Conservation (phyloP, 2,113 vertebrate species). For the Sinocyclocheilus grahami region DNA sequence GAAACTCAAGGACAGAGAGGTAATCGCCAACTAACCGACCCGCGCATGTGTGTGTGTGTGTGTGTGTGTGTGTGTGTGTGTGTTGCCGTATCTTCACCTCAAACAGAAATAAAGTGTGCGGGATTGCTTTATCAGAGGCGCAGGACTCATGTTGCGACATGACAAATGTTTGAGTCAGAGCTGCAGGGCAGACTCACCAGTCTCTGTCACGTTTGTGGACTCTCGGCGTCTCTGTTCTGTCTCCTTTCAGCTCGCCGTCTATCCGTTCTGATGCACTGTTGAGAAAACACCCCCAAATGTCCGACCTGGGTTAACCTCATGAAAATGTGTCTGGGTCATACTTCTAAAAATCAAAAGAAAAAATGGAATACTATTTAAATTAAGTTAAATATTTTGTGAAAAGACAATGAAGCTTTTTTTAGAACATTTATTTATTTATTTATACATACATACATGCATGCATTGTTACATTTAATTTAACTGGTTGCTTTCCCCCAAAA, state of each 20-base stretch:
- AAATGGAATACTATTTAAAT: not conserved
- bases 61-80: constrained; percentile 10
- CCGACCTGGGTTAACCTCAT: not conserved
- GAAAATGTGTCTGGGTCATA: not conserved
- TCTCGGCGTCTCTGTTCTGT: constrained; percentile 1
- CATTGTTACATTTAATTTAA: not conserved
- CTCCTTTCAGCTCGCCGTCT: not conserved
- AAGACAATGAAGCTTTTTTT: not conserved
- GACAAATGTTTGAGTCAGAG: constrained; percentile 44
- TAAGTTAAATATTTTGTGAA: no score
- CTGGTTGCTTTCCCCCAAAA: not conserved
- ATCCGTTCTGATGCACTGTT: not conserved
- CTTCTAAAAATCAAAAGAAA: not conserved
- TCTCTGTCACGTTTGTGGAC: constrained; percentile 16
- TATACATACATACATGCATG: not conserved
- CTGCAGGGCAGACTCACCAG: not conserved
- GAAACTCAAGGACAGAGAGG: constrained; percentile 97
- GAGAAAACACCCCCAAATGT: not conserved
- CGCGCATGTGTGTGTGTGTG: constrained; percentile 4
- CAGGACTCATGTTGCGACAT: not conserved
- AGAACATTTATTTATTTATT: not conserved
- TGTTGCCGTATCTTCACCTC: constrained; percentile 16
- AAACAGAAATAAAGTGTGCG: constrained; percentile 7
- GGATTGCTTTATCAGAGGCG: constrained; percentile 32
- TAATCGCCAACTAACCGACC: constrained; percentile 52